Evolutionary conservation across 2,113 vertebrate genomes (phyloP), one percentile per base, ranked within the genome.

Genomic region (Takifugu bimaculatus): DNA sequence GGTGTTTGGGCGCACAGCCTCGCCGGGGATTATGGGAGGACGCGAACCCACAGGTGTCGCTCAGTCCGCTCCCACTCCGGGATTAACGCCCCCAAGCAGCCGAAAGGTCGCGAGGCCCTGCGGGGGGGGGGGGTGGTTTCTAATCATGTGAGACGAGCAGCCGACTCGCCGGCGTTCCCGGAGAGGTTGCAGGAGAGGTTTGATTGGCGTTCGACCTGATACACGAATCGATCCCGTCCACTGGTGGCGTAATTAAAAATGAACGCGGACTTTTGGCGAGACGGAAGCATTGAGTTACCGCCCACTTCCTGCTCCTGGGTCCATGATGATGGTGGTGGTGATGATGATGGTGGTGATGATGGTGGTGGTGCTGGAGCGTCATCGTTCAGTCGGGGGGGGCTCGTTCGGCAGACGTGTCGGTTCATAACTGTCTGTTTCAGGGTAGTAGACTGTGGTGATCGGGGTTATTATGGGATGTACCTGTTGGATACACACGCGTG

Each of bases 211-310:
- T 9, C 54, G 54, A 63, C 54, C 54, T 2, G 20, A 20, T 20
- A 20, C 20, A 20, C 42, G 6, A 61, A 55, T 86, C 48, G 25
- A 15, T 56, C 70, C 54, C 56, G 39, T 63, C 77, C 77, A 42
- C 44, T 62, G 43, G 32, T 20, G 48, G 27, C 60, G 28, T 78
- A 68, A 87, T 86, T 68, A 81, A 83, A 82, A 76, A 51, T 78
- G 82, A 80, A 83, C 78, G 76, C 77, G 70, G 56, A 53, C 54
- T 64, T 63, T 63, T 20, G 20, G 20, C 20, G 20, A 63, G 57
- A 62, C 32, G 39, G 63, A 27, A 61, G 76, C 68, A 58, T 63
- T 64, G 52, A 1, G 26, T 68, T 77, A 50, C 54, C 66, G 68
- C 63, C 59, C 57, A 58, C 12, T 11, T 10, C 42, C 50, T 57